Evolutionary conservation across 2,888 invertebrate genomes (phyloP).

Genomic region (Epinotia bilunana): DNA sequence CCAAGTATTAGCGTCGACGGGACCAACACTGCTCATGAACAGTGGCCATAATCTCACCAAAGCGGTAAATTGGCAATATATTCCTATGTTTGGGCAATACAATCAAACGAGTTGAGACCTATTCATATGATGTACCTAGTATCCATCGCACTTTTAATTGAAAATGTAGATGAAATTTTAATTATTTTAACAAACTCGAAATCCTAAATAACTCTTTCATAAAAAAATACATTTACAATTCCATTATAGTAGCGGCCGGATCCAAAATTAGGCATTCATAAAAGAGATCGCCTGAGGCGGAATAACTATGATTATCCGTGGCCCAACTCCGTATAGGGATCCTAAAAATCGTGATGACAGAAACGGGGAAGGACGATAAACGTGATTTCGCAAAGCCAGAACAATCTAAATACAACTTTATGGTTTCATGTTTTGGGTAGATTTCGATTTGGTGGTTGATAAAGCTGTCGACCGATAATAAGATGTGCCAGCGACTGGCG

Average conservation of each 20-base stretch:
- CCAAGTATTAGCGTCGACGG: background rate
- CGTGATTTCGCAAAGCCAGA: conserved; percentile 53
- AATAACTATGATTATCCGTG: conserved; percentile 77
- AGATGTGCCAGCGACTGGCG: conserved; percentile 64
- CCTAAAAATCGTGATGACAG: conserved; percentile 71
- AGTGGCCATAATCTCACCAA: no score
- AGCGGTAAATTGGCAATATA: no score
- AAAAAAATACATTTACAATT: conserved; percentile 65
- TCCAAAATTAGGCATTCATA: conserved; percentile 74
- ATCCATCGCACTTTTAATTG: background rate
- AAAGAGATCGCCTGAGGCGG: conserved; percentile 69
- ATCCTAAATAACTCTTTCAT: conserved; percentile 51
- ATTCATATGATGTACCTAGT: background rate
- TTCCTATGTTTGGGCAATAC: background rate
- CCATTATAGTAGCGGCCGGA: conserved; percentile 59
- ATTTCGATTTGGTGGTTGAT: conserved; percentile 51
- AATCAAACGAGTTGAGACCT: background rate
- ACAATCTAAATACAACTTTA: conserved; percentile 53
- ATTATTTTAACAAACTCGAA: conserved; percentile 46
- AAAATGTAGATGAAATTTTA: conserved; percentile 48
- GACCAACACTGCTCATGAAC: no score
- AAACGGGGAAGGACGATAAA: conserved; percentile 61
- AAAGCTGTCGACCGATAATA: conserved; percentile 62
- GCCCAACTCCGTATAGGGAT: conserved; percentile 64
- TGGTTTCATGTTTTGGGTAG: conserved; percentile 50